phyloP scores from a whole-genome alignment of 2,888 invertebrate genomes.

The Lymantria monacha region DNA sequence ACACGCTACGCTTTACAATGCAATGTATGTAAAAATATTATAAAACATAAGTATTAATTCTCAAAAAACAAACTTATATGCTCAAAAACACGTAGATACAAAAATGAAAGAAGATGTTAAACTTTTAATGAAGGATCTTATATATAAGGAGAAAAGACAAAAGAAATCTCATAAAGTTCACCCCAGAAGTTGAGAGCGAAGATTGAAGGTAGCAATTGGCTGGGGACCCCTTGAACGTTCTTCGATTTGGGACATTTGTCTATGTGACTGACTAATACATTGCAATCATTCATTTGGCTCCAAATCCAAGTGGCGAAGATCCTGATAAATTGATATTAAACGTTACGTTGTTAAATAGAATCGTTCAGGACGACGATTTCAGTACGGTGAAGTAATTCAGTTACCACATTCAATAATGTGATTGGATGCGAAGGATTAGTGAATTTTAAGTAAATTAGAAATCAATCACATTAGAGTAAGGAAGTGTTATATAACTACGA shows the following conservation, averaged over 20 bases:
- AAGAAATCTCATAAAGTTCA: constrained; percentile 32
- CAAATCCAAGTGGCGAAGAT: constrained; percentile 13
- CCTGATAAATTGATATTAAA: constrained; percentile 37
- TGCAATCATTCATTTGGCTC: constrained; percentile 31
- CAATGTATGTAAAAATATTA: too few relatives aligned
- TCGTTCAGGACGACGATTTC: not conserved
- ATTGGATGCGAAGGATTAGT: not conserved
- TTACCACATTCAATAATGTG: not conserved
- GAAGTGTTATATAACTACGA: too few relatives aligned
- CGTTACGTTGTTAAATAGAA: constrained; percentile 14
- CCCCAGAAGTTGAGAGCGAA: constrained; percentile 18
- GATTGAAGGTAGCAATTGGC: constrained; percentile 36
- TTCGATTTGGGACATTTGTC: constrained; percentile 31
- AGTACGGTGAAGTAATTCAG: not conserved
- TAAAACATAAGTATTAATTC: too few relatives aligned
- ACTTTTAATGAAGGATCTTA: not conserved
- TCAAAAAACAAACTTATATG: too few relatives aligned
- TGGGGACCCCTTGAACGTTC: constrained; percentile 25
- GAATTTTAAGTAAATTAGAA: too few relatives aligned
- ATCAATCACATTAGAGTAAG: too few relatives aligned
- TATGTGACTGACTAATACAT: constrained; percentile 24
- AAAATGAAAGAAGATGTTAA: not conserved
- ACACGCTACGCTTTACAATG: too few relatives aligned
- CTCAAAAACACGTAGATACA: constrained; percentile 12
- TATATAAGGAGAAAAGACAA: constrained; percentile 23